Evolutionary conservation across 2,797 vertebrate genomes (phyloP), one percentile per base, ranked within the genome.

Genomic region (Huso huso): DNA sequence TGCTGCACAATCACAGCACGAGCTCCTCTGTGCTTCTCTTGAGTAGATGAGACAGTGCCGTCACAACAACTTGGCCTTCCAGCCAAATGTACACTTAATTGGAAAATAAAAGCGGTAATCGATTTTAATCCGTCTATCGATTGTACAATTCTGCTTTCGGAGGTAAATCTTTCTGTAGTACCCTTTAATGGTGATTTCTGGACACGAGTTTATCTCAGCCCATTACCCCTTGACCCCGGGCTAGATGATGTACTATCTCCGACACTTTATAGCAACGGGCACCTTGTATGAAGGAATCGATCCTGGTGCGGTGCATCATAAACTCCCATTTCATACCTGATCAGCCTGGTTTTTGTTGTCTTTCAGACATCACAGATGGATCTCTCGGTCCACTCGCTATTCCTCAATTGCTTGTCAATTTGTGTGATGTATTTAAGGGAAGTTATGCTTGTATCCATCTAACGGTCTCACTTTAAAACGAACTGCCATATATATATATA

Each of bases 51-150:
- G 61, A 59, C 59, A 48, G 15, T 49, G 49, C 66, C 62, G 66
- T 62, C 60, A 62, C 23, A 68, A 69, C 63, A 68, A 68, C 70
- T 66, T 68, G 59, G 57, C 70, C 66, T 71, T 68, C 62, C 70
- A 71, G 66, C 70, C 64, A 78, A 78, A 72, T 68, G 74, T 71
- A 73, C 74, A 62, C 77, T 77, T 80, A 83, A 83, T 83, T 80
- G 81, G 81, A 74, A 81, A 76, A 84, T 81, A 80, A 83, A 82
- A 71, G 70, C 79, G 77, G 68, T 73, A 75, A 79, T 86, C 81
- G 78, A 84, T 82, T 75, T 79, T 82, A 81, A 82, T 82, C 79
- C 79, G 79, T 66, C 70, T 70, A 82, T 84, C 77, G 79, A 86
- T 70, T 66, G 66, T 55, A 67, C 74, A 7, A 48, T 37, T 60